phyloP scores from a whole-genome alignment of 2,797 vertebrate genomes.

The Catharus ustulatus region DNA sequence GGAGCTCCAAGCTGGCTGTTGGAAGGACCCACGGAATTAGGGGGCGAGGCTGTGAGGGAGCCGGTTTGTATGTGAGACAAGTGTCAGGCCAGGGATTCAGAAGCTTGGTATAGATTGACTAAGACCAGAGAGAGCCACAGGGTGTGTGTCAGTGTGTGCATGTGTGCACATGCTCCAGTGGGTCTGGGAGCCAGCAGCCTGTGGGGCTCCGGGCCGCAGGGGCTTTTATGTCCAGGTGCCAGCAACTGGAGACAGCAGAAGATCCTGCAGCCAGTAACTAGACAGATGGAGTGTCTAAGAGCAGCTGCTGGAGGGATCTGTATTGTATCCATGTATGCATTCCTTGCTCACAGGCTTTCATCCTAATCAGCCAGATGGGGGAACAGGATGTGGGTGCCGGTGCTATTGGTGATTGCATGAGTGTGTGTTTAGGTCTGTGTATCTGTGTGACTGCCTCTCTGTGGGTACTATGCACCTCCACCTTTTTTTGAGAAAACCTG shows the following conservation, averaged over 20 bases:
- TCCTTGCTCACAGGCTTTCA: not conserved
- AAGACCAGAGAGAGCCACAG: not conserved
- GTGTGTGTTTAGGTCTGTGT: not conserved
- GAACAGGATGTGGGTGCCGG: not conserved
- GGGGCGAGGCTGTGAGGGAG: not conserved
- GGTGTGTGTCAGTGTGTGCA: not conserved
- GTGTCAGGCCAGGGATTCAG: not conserved
- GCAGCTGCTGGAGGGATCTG: not conserved
- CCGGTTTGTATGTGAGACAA: fast-evolving
- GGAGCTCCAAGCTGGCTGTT: not conserved
- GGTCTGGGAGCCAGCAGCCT: not conserved
- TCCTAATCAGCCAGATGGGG: not conserved
- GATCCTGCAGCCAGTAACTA: not conserved
- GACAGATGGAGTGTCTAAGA: not conserved
- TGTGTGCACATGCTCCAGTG: not conserved
- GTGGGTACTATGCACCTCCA: not conserved
- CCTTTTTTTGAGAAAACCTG: not conserved
- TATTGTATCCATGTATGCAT: not conserved
- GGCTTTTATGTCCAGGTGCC: not conserved
- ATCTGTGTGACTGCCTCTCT: not conserved
- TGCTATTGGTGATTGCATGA: not conserved
- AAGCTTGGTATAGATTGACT: not conserved
- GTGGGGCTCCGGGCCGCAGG: fast-evolving
- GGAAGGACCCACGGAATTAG: not conserved
- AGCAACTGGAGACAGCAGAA: not conserved